Conservation (phyloP, 2,888 invertebrate species). For the Xanthia icteritia region DNA sequence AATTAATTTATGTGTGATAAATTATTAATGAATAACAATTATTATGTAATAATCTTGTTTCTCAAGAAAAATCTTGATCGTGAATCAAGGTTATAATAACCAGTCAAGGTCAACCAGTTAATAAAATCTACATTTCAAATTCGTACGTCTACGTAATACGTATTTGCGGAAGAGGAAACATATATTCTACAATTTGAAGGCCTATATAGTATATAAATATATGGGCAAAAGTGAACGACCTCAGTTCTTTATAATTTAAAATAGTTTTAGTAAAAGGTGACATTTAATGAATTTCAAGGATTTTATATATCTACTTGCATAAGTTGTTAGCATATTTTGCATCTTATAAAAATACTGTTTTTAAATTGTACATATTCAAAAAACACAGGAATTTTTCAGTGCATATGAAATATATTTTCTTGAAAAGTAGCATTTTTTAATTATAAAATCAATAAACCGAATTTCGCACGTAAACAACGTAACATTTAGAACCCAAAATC, state of each 20-base stretch:
- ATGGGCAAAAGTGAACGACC: conserved; percentile 13
- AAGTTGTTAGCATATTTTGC: not conserved
- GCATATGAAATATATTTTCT: too few relatives aligned
- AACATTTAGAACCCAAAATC: conserved; percentile 4
- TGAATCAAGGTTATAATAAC: conserved; percentile 40
- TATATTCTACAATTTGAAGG: conserved; percentile 5
- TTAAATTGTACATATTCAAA: not conserved
- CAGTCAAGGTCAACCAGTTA: conserved; percentile 28
- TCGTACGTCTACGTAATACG: not conserved
- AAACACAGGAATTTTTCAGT: not conserved
- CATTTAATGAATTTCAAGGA: conserved; percentile 1
- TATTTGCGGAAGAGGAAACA: conserved; percentile 49
- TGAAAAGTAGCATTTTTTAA: not conserved
- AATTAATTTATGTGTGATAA: not conserved
- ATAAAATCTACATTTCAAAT: conserved; percentile 26
- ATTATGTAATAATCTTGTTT: conserved; percentile 22
- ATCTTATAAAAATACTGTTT: not conserved
- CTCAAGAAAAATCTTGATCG: conserved; percentile 13
- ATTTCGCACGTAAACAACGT: not conserved
- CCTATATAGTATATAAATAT: not conserved
- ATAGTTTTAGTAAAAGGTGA: not conserved
- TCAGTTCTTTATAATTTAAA: not conserved
- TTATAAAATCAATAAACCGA: not conserved
- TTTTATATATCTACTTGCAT: not conserved
- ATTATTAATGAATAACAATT: not conserved